A percentile compares a stretch with the other conserved stretches of the same genome.
Conservation (phyloP, 2,888 invertebrate species). For the Anthoptus insignis region DNA sequence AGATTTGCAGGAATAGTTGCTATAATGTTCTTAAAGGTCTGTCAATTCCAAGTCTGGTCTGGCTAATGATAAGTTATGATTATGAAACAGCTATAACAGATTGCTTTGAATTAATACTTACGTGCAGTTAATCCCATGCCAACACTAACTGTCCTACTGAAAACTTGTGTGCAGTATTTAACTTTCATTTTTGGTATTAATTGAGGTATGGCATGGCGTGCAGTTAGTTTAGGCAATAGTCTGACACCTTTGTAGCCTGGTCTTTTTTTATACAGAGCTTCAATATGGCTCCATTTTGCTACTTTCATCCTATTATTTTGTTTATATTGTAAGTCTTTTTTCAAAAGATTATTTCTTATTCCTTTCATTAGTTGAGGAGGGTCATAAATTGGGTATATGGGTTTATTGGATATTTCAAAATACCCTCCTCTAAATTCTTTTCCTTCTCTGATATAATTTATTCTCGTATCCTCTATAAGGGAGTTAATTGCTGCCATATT, state of each 20-base stretch:
- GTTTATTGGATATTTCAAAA: too few species aligned
- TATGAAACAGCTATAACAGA: not conserved
- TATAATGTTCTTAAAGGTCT: too few species aligned
- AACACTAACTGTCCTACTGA: slow-evolving; percentile 37
- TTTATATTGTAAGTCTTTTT: too few species aligned
- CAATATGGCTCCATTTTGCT: slow-evolving; percentile 42
- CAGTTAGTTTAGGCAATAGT: slow-evolving; percentile 37
- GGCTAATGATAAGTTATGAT: not conserved
- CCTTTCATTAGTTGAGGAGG: too few species aligned
- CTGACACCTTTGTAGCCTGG: slow-evolving; percentile 38
- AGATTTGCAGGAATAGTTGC: too few species aligned
- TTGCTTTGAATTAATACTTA: slow-evolving; percentile 7
- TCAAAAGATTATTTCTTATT: too few species aligned
- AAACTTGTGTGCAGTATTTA: slow-evolving; percentile 43
- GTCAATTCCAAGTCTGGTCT: slow-evolving; percentile 13
- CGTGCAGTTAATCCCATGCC: slow-evolving; percentile 32
- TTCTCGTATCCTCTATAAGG: too few species aligned
- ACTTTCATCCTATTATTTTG: not conserved
- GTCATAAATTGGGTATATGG: too few species aligned
- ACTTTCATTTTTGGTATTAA: slow-evolving; percentile 46
- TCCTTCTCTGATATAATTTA: too few species aligned
- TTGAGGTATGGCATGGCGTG: slow-evolving; percentile 35
- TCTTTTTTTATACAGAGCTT: slow-evolving; percentile 25
- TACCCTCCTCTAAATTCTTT: too few species aligned
- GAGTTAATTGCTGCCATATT: too few species aligned